phyloP scores from a whole-genome alignment of 2,113 vertebrate species.

The Alexandromys fortis region DNA sequence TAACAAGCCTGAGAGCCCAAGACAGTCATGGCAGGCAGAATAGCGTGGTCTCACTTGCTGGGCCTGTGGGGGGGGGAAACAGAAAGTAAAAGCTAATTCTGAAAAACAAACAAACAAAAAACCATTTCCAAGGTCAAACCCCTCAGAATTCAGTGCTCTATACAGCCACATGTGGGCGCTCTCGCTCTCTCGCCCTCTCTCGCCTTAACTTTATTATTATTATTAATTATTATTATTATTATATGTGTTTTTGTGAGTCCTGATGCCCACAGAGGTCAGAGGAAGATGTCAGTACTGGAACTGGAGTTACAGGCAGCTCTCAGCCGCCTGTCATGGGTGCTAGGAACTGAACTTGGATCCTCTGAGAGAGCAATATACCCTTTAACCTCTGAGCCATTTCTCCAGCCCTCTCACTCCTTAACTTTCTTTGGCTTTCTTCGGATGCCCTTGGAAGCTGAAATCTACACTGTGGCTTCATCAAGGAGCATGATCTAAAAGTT shows the following conservation, averaged over 20 bases:
- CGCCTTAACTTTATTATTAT: neutral
- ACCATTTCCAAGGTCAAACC: slow-evolving; percentile 1
- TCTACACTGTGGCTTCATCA: neutral
- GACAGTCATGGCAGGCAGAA: neutral
- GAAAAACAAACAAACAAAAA: neutral
- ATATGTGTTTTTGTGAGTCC: neutral
- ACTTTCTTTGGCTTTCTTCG: neutral
- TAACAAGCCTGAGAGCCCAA: neutral
- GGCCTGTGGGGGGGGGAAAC: neutral
- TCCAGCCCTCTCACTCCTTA: too few species aligned
- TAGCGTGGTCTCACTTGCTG: neutral
- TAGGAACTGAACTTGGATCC: neutral
- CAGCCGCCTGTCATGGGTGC: neutral
- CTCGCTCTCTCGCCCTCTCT: neutral
- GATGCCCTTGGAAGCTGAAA: neutral
- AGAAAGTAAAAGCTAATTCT: neutral
- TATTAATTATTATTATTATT: too few species aligned
- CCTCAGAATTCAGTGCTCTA: neutral
- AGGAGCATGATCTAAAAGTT: neutral
- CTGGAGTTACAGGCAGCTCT: neutral
- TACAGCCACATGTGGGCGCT: neutral
- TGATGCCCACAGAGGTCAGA: neutral
- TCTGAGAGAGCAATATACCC: neutral
- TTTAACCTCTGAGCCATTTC: too few species aligned
- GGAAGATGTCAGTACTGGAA: neutral